Evolutionary conservation across 2,797 vertebrate genomes (phyloP), one percentile per base, ranked within the genome.

Genomic region (Cheracebus regulus): DNA sequence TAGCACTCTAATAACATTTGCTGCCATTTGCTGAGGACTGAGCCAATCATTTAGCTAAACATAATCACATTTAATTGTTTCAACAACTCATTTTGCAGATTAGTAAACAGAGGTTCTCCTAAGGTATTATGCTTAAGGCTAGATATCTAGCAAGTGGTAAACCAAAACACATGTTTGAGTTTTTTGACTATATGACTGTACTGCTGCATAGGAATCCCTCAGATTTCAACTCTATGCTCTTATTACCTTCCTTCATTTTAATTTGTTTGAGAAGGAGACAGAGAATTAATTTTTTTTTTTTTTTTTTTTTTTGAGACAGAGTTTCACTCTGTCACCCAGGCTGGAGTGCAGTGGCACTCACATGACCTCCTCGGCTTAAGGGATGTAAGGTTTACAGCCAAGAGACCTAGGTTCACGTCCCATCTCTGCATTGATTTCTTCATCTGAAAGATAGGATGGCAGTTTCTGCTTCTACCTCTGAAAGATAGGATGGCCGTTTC

Each of bases 41-140:
- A 80, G 28, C 52, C 52, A 57, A 33, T 5, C 61, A n/a, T 67
- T 90, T 48, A 90, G 72, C 70, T 52, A 48, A 81, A 82, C 39
- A 79, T 89, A n/a, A 86, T 58, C 41, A 80, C 7, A 28, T 70
- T 87, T 93, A 90, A 70, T 91, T 22, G 28, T 90, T 88, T 82
- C 72, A 90, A 52, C 4, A 97, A n/a, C 48, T 19, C 64, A 72
- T 75, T 94, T 97, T 96, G 39, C 30, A 72, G 44, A 89, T 36
- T 94, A 81, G 75, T 72, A 97, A 89, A 86, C 36, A 28, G 11
- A 10, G 72, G 24, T 46, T 90, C 75, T 96, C 22, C 36, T 44
- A 41, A 82, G 5, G 9, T 92, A 41, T 48, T 83, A 61, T 90
- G 15, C 61, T 93, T 41, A 88, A 78, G 28, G 24, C 6, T 48